Conservation (phyloP, 2,888 invertebrate species). For the Bellardia pandia region DNA sequence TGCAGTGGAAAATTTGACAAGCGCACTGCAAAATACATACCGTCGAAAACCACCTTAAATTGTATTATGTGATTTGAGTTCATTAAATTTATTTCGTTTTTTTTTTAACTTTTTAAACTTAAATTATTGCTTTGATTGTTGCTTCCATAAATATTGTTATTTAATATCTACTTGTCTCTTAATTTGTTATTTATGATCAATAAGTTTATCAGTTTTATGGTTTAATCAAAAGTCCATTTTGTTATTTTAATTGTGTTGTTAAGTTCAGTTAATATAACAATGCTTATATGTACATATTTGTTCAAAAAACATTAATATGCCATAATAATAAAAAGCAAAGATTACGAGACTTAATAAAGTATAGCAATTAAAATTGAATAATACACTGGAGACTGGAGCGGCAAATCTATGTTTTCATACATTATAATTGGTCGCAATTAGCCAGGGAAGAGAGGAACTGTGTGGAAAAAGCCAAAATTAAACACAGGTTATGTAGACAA, state of each 20-base stretch:
- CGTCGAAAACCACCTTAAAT: slow-evolving; percentile 4
- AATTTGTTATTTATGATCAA: slow-evolving; percentile 50
- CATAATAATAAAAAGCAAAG: neutral
- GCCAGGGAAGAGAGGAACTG: no score
- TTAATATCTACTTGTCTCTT: slow-evolving; percentile 13
- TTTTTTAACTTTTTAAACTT: slow-evolving; percentile 10
- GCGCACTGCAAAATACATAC: no score
- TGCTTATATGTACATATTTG: neutral
- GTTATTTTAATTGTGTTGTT: slow-evolving; percentile 25
- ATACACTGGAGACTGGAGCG: neutral
- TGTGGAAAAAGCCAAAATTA: no score
- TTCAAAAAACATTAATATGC: neutral
- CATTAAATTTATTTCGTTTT: slow-evolving; percentile 33
- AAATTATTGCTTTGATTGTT: slow-evolving; percentile 23
- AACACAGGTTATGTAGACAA: no score
- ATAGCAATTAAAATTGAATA: neutral
- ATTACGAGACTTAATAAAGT: neutral
- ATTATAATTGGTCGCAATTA: no score
- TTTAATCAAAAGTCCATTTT: slow-evolving; percentile 31
- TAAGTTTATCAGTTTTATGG: slow-evolving; percentile 56
- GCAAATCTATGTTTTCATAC: neutral
- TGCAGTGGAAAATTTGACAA: no score
- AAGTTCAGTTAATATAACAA: neutral
- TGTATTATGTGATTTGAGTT: slow-evolving; percentile 62
- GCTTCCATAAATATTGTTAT: slow-evolving; percentile 1